Base-by-base conservation (phyloP, 2,888 invertebrate genomes). In the Macropis europaea region DNA sequence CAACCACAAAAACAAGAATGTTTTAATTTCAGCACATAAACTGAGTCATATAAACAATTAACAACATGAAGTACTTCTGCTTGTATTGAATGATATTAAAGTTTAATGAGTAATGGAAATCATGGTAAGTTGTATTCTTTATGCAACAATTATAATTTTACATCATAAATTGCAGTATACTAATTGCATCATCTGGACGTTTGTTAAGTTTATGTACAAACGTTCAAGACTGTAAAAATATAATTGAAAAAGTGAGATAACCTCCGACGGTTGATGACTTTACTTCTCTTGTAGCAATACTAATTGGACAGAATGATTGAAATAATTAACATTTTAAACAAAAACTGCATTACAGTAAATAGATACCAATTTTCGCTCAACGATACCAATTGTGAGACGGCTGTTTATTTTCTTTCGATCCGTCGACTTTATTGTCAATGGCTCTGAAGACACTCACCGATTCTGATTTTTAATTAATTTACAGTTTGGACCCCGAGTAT, bases 401-500 rank as follows among this genome's bases (percentile, higher is more conserved):
- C 45, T 56, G 6, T 11, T 48, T 40, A 26, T n/a, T 40, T 52
- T 6, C n/a, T 22, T 28, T 3, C 15, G 0, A 5, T 7, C 26
- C 5, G 43, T 34, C 17, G 2, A 22, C 34, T 26, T 24, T 24
- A 6, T 17, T 24, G 1, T 45, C 3, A 7, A 22, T 50, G 9
- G n/a, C 3, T 38, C 28, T 30, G 2, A 9, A 28, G 6, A 24
- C 5, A 70, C 72, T 57, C 30, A 70, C 72, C 57, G 40, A 28
- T 47, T 2, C n/a, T 15, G 4, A 5, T 5, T 30, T 50, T 5
- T 2, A 56, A 38, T 57, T 9, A 47, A 48, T 43, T 30, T 50
- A 19, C 43, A 28, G 11, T 22, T 9, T 40, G 24, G 9, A 15
- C n/a, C 3, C 3, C 11, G 34, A 24, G n/a, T n/a, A 63, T 26